Conservation (phyloP, 2,888 invertebrate species). For the Eremobia ochroleuca region DNA sequence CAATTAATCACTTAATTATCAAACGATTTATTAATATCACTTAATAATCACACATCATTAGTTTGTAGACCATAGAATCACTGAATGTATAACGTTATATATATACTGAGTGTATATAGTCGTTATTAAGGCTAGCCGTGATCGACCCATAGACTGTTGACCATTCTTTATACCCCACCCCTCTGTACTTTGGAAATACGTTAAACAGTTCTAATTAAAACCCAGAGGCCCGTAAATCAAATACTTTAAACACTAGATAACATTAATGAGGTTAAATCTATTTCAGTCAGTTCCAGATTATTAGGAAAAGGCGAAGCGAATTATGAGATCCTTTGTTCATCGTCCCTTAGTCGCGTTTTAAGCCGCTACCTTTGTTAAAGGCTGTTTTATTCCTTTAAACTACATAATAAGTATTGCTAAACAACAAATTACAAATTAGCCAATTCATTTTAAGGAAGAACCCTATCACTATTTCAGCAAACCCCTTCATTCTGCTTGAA, state of each 20-base stretch:
- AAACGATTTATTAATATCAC: too few relatives aligned
- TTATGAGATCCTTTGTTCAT: not conserved
- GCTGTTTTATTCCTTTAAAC: not conserved
- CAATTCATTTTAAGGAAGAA: too few relatives aligned
- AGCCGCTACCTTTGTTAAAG: too few relatives aligned
- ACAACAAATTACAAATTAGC: too few relatives aligned
- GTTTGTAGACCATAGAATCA: too few relatives aligned
- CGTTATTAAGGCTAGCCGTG: not conserved
- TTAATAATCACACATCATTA: not conserved
- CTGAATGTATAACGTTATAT: not conserved
- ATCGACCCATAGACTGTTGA: not conserved
- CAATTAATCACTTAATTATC: too few relatives aligned
- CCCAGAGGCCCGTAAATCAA: too few relatives aligned
- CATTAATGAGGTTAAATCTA: too few relatives aligned
- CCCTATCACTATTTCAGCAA: constrained; percentile 34
- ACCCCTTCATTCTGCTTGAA: constrained; percentile 47
- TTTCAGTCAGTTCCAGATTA: not conserved
- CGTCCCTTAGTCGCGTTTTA: too few relatives aligned
- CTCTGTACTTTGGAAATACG: not conserved
- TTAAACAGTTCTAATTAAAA: not conserved
- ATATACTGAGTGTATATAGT: not conserved
- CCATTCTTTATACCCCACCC: not conserved
- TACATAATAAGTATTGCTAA: too few relatives aligned
- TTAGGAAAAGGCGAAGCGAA: not conserved
- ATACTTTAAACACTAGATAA: too few relatives aligned